A percentile compares a stretch with the other conserved stretches of the same genome.
These are phyloP conservation scores for Cydia pomonella DNA, from an alignment of 1,140 invertebrate genomes.

Conservation along the genomic window DNA sequence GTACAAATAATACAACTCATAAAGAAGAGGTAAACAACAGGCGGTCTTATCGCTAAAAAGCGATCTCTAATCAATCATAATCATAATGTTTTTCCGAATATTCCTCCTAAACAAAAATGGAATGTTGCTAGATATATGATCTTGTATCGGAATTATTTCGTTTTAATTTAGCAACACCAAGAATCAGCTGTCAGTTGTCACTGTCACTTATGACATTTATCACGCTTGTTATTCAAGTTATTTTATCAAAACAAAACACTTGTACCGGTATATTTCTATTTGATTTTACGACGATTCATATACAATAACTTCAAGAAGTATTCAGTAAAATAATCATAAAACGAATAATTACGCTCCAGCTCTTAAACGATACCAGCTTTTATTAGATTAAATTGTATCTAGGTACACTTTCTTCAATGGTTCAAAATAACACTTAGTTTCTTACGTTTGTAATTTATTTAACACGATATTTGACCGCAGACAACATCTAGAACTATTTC, in stretches of 20 bases:
- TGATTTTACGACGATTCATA: slow-evolving; percentile 14
- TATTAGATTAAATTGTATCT: no score
- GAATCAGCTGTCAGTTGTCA: slow-evolving; percentile 1
- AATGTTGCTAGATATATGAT: not conserved
- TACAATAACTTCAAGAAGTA: slow-evolving; percentile 8
- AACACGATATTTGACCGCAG: not conserved
- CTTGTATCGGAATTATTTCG: not conserved
- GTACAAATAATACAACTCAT: no score
- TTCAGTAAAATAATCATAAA: not conserved
- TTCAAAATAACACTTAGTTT: not conserved
- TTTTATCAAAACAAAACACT: not conserved
- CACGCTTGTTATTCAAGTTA: not conserved
- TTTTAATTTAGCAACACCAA: not conserved
- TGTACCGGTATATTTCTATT: not conserved
- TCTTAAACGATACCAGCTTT: no score
- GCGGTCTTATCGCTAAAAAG: no score
- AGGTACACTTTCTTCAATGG: no score
- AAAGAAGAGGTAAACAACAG: no score
- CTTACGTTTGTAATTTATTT: not conserved
- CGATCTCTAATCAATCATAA: no score
- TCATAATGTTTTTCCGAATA: not conserved
- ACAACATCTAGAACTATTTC: not conserved
- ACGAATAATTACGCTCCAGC: not conserved
- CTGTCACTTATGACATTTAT: not conserved
- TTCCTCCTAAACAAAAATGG: not conserved